These are phyloP conservation scores for Serinus canaria DNA, from an alignment of 2,113 vertebrate genomes.

Conservation along the genomic window DNA sequence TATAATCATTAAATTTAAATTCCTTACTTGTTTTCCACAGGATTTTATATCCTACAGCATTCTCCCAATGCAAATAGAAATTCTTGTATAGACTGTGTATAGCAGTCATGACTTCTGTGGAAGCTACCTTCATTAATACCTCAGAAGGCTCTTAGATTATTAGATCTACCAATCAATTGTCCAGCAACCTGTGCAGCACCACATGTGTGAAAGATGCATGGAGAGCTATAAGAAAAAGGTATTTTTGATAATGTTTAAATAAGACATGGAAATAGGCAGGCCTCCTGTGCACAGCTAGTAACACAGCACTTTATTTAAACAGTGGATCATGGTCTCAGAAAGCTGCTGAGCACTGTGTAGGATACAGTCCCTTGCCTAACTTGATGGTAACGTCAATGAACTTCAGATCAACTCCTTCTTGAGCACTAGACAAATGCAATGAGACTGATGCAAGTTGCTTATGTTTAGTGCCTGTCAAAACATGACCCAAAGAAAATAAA, in stretches of 20 bases:
- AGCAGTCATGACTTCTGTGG: neutral
- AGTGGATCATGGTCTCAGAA: neutral
- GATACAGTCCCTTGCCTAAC: neutral
- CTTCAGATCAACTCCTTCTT: neutral
- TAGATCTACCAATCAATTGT: neutral
- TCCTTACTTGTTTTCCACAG: neutral
- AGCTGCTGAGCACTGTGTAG: neutral
- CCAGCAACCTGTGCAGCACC: neutral
- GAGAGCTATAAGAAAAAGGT: neutral
- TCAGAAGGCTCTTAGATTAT: neutral
- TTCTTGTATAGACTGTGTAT: neutral
- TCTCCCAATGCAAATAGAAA: neutral
- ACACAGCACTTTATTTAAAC: neutral
- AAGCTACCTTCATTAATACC: neutral
- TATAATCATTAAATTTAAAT: neutral
- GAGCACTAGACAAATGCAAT: neutral
- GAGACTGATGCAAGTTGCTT: neutral
- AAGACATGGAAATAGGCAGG: neutral
- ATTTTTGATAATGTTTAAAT: neutral
- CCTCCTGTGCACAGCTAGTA: neutral
- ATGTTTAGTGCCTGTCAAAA: neutral
- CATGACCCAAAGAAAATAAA: neutral
- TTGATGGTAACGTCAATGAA: neutral
- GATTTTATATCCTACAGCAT: neutral
- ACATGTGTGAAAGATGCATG: fast-evolving